A percentile compares a stretch with the other conserved stretches of the same genome.
These are phyloP conservation scores for Paramacrobiotus metropolitanus DNA, from an alignment of 1,140 invertebrate genomes.

Conservation along the genomic window DNA sequence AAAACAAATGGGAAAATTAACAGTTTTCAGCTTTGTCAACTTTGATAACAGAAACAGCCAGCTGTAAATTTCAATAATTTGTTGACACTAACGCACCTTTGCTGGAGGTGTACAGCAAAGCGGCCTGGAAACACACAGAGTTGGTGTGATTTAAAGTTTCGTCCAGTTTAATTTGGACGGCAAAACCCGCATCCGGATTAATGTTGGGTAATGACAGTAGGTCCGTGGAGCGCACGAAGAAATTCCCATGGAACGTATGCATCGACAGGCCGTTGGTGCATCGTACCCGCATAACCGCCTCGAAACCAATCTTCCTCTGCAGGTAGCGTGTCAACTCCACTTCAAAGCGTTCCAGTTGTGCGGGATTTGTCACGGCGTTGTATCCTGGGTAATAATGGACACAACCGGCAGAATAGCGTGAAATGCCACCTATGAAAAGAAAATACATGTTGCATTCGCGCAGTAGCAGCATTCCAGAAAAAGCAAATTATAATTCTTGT, in stretches of 20 bases:
- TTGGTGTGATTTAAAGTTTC: slow-evolving; percentile 63
- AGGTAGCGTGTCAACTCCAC: slow-evolving; percentile 64
- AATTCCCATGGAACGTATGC: slow-evolving; percentile 97
- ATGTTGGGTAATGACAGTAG: slow-evolving; percentile 84
- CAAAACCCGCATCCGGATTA: slow-evolving; percentile 91
- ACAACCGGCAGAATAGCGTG: slow-evolving; percentile 81
- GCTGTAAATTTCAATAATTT: slow-evolving; percentile 9
- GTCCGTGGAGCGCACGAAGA: slow-evolving; percentile 94
- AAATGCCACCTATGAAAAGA: slow-evolving; percentile 46
- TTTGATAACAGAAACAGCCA: too few relatives aligned
- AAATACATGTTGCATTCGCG: too few relatives aligned
- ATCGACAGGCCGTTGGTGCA: slow-evolving; percentile 67
- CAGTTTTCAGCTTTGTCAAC: too few relatives aligned
- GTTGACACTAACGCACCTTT: too few relatives aligned
- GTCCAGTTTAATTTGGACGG: slow-evolving; percentile 86
- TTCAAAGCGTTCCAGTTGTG: slow-evolving; percentile 46
- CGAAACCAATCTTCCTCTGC: slow-evolving; percentile 89
- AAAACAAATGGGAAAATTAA: too few relatives aligned
- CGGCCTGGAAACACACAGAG: slow-evolving; percentile 88
- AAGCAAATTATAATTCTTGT: too few relatives aligned
- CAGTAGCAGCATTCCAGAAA: too few relatives aligned
- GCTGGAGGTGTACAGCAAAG: slow-evolving; percentile 86
- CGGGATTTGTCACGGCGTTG: slow-evolving; percentile 38
- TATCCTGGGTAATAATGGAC: slow-evolving; percentile 79
- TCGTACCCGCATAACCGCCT: slow-evolving; percentile 89